Percentiles rank a stretch among this genome's conserved stretches.
Conservation (phyloP, 2,113 vertebrate genomes). For the Pitta sordida region DNA sequence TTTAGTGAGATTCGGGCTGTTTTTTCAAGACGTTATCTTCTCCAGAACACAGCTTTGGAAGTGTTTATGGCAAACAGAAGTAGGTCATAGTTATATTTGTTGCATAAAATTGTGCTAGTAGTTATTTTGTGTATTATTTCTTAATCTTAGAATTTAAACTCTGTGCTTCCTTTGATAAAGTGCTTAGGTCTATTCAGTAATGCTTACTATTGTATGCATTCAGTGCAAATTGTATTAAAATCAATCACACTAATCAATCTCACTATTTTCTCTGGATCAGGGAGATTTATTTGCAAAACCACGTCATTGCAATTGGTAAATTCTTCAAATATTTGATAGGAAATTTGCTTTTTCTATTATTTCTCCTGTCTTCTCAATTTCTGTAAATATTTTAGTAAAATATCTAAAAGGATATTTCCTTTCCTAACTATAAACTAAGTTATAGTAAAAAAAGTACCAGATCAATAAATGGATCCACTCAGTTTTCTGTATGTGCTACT, state of each 20-base stretch:
- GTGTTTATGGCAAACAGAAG: constrained; percentile 99
- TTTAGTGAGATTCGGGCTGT: constrained; percentile 98
- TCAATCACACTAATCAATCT: not conserved
- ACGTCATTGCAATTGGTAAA: not conserved
- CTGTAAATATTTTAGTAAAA: not conserved
- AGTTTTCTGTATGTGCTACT: not conserved
- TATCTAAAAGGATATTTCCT: not conserved
- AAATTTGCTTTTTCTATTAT: not conserved
- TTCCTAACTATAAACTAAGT: not conserved
- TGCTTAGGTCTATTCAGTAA: not conserved
- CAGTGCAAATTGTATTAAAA: not conserved
- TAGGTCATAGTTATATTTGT: constrained; percentile 64
- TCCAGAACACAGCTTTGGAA: constrained; percentile 94
- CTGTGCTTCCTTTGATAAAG: not conserved
- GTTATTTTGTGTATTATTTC: not conserved
- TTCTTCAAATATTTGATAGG: not conserved
- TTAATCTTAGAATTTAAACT: not conserved
- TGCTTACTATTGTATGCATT: not conserved
- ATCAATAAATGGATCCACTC: not conserved
- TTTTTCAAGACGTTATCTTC: constrained; percentile 91
- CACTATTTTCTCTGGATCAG: not conserved
- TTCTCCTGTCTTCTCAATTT: not conserved
- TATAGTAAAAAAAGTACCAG: not conserved
- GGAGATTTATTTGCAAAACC: not conserved
- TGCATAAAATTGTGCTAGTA: not conserved